Conservation (phyloP, 2,888 invertebrate genomes). For the Latrodectus elegans region DNA sequence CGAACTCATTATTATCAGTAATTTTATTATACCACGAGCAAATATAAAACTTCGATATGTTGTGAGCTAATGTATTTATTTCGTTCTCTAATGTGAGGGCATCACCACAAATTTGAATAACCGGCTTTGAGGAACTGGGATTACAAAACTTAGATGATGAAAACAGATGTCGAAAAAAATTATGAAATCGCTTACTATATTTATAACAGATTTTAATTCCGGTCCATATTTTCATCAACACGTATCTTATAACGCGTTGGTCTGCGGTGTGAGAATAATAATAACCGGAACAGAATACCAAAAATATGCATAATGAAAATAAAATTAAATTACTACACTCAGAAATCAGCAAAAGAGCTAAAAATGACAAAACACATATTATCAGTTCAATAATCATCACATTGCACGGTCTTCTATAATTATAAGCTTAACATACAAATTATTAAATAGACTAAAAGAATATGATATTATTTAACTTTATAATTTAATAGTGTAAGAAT, state of each 20-base stretch:
- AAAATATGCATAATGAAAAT: slow-evolving; percentile 15
- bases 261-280: background rate
- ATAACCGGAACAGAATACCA: background rate
- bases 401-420: slow-evolving; percentile 52
- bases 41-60: slow-evolving; percentile 65
- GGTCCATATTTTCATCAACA: slow-evolving; percentile 28
- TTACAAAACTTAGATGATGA: background rate
- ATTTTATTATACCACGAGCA: slow-evolving; percentile 66
- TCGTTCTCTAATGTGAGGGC: slow-evolving; percentile 40
- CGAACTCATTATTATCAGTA: slow-evolving; percentile 55
- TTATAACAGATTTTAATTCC: slow-evolving; percentile 18
- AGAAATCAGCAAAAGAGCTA: slow-evolving; percentile 30
- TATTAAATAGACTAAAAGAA: no score
- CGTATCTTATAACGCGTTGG: background rate
- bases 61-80: slow-evolving; percentile 48
- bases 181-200: background rate
- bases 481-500: no score
- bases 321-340: background rate
- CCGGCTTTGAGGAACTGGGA: background rate
- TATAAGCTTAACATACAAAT: slow-evolving; percentile 26
- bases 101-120: slow-evolving; percentile 30
- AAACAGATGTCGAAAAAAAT: background rate
- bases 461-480: no score
- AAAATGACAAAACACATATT: slow-evolving; percentile 49
- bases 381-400: slow-evolving; percentile 60